These are phyloP conservation scores for Discoglossus pictus DNA, from an alignment of 2,797 vertebrate genomes.

Conservation along the genomic window DNA sequence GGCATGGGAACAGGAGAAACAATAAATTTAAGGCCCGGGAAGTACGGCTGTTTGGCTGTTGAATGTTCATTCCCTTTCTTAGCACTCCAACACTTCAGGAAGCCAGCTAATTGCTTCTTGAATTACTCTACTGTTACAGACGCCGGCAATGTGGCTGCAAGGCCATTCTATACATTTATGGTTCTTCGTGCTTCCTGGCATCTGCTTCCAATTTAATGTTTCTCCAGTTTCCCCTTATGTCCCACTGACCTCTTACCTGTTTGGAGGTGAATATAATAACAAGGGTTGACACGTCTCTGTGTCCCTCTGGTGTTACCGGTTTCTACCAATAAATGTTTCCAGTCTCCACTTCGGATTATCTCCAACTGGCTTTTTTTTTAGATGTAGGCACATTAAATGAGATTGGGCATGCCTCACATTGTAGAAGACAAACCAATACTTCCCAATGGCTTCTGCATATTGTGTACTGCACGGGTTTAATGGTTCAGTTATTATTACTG, in stretches of 20 bases:
- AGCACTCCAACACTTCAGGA: constrained; percentile 49
- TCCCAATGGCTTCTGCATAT: no score
- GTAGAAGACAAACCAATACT: no score
- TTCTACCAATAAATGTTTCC: constrained; percentile 17
- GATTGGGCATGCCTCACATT: neutral
- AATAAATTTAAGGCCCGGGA: constrained; percentile 18
- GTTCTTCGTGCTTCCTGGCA: constrained; percentile 62
- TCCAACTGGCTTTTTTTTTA: neutral
- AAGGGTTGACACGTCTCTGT: constrained; percentile 8
- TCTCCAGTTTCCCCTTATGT: constrained; percentile 45
- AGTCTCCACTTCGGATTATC: constrained; percentile 10
- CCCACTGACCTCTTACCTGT: constrained; percentile 58
- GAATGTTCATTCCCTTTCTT: constrained; percentile 40
- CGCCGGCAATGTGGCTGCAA: constrained; percentile 48
- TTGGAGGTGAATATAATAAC: constrained; percentile 50
- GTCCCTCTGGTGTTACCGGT: constrained; percentile 2
- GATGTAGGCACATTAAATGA: neutral
- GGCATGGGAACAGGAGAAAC: constrained; percentile 35
- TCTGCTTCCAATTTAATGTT: constrained; percentile 58
- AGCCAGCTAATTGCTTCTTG: constrained; percentile 55
- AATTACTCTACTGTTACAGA: constrained; percentile 59
- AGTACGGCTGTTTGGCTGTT: constrained; percentile 37
- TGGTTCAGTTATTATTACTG: no score
- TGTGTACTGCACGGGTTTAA: no score
- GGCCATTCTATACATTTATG: constrained; percentile 55